A percentile compares a stretch with the other conserved stretches of the same genome.
Evolutionary conservation across 2,888 invertebrate genomes (phyloP).

Genomic region (Alentia gelatinosa): DNA sequence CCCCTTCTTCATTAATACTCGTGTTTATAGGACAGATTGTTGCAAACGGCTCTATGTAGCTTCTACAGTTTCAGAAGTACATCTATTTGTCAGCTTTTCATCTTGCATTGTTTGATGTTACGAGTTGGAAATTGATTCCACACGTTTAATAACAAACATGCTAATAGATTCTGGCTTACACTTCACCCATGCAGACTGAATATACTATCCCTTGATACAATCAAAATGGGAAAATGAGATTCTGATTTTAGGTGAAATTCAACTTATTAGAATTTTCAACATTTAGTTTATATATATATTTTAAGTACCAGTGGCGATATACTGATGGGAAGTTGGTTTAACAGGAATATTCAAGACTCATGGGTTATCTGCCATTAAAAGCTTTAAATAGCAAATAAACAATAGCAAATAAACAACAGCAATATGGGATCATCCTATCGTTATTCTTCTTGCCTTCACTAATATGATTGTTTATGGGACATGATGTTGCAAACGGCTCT

Average conservation of each 20-base stretch:
- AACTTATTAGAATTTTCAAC: too few species aligned
- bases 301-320: background rate
- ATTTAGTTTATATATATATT: background rate
- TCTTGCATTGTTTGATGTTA: background rate
- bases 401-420: too few species aligned
- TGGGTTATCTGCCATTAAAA: too few species aligned
- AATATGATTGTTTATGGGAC: too few species aligned
- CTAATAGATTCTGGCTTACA: background rate
- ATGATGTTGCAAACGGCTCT: slow-evolving; percentile 13
- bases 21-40: too few species aligned
- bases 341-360: too few species aligned
- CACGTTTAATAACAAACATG: background rate
- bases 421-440: too few species aligned
- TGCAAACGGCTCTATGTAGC: background rate
- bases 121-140: background rate
- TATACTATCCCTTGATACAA: background rate
- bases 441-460: too few species aligned
- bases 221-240: background rate
- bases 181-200: background rate
- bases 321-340: too few species aligned
- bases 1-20: too few species aligned
- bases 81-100: background rate
- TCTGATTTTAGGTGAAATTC: too few species aligned
- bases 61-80: background rate
- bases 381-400: too few species aligned